A percentile compares a stretch with the other conserved stretches of the same genome.
phyloP scores from a whole-genome alignment of 2,113 vertebrate genomes.

The Heptranchias perlo region DNA sequence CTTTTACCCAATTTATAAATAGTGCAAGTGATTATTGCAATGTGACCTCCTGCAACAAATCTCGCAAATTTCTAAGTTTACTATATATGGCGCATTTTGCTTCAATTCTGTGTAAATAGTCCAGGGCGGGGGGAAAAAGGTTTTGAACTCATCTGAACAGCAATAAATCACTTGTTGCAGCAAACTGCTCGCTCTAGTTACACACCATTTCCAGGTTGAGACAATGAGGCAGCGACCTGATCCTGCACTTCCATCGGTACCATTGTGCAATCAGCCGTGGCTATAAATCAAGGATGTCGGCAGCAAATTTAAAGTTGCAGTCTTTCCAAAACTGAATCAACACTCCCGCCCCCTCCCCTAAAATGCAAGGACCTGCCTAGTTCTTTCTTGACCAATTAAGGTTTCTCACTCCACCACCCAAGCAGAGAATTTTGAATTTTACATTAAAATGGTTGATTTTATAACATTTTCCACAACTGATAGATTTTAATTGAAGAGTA shows the following conservation, averaged over 20 bases:
- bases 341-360: not conserved
- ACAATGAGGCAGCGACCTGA: not conserved
- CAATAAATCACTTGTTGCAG: not conserved
- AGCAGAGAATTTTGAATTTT: not conserved
- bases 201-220: not conserved
- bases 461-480: too few relatives aligned
- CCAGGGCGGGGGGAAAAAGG: not conserved
- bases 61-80: not conserved
- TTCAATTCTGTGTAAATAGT: not conserved
- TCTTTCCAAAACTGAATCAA: not conserved
- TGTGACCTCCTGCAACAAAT: not conserved
- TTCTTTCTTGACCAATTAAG: not conserved
- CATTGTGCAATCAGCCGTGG: not conserved
- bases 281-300: not conserved
- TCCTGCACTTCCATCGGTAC: not conserved
- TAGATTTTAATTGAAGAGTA: too few relatives aligned
- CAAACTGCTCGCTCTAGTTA: not conserved
- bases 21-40: not conserved
- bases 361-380: not conserved
- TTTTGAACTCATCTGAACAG: not conserved
- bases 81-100: not conserved
- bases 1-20: not conserved
- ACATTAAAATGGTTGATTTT: too few relatives aligned
- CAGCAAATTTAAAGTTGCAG: not conserved
- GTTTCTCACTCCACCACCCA: not conserved